These are phyloP conservation scores for Leptoteleia sp. DNA, from an alignment of 1,140 invertebrate species.

Conservation along the genomic window DNA sequence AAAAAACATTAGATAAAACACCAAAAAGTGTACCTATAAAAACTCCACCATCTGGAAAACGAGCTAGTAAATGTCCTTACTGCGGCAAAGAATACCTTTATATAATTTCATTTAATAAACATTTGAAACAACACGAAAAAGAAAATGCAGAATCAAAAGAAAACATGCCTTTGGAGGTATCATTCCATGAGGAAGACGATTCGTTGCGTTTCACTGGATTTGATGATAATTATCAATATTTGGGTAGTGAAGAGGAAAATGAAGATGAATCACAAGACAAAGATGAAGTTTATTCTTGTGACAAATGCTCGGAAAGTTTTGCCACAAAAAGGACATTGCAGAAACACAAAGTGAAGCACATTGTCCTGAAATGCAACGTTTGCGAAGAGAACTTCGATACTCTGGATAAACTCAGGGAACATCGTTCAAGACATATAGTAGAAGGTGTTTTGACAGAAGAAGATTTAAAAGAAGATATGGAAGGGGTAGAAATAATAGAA, in stretches of 20 bases:
- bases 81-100: conserved; percentile 80
- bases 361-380: conserved; percentile 70
- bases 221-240: conserved; percentile 61
- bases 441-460: conserved; percentile 74
- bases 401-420: conserved; percentile 72
- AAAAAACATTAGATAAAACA: conserved; percentile 71
- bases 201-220: conserved; percentile 67
- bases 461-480: conserved; percentile 69
- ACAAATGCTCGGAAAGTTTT: conserved; percentile 71
- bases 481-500: conserved; percentile 11
- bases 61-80: conserved; percentile 77
- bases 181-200: conserved; percentile 71
- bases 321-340: conserved; percentile 61
- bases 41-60: conserved; percentile 75
- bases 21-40: conserved; percentile 59
- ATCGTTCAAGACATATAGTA: conserved; percentile 73
- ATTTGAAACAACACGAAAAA: conserved; percentile 77
- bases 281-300: conserved; percentile 51
- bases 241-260: conserved; percentile 43
- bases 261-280: conserved; percentile 44
- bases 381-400: conserved; percentile 73
- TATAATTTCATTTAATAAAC: conserved; percentile 79
- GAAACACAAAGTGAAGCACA: conserved; percentile 67
- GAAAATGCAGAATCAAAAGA: conserved; percentile 63
- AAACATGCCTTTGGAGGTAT: conserved; percentile 70